Evolutionary conservation across 2,113 vertebrate species (phyloP), one percentile per base, ranked within the genome.

Genomic region (Centropus bengalensis): DNA sequence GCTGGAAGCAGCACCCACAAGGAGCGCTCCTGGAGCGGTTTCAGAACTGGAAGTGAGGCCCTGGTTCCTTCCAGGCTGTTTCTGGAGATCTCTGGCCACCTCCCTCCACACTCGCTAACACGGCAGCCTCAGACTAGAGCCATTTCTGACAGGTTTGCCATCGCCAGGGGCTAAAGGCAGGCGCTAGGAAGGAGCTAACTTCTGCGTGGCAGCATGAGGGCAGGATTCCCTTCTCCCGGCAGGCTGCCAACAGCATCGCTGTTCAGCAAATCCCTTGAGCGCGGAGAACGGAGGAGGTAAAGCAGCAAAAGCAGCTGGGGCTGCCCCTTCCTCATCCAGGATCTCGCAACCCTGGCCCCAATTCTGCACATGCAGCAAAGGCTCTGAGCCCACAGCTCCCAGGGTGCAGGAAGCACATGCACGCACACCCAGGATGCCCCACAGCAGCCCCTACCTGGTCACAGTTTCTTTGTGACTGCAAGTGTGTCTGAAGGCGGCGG

Each of bases 401-500:
- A 30, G 74, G 89, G 82, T 1, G 0, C 47, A 49, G 58, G 56
- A 94, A 94, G 91, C 90, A 49, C 47, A 86, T 1, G 1, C 6
- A 2, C 6, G 19, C 26, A 7, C 63, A 80, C 63, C 68, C 82
- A 28, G 45, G 90, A 18, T 17, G 49, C 66, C 88, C 91, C 30
- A 23, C 88, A 75, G 88, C 40, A 74, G 96, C 88, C 75, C 96
- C 91, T 27, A 98, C 97, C 91, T 98, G 99, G 45, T 99, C 99
- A 1, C 98, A 98, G 83, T 99, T 99, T 88, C 99, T 98, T 56
- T 99, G 99, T 3, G 99, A 99, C 96, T 99, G 99, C 82, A 99
- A 94, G 95, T 99, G 99, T 15, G 99, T 99, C 97, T 99, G 99
- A 36, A 99, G 98, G 44, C 99, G 98, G 10, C 99, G 99, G 38